Percentiles rank a stretch among this genome's conserved stretches.
Conservation (phyloP, 2,113 vertebrate genomes). For the Lipotes vexillifer region DNA sequence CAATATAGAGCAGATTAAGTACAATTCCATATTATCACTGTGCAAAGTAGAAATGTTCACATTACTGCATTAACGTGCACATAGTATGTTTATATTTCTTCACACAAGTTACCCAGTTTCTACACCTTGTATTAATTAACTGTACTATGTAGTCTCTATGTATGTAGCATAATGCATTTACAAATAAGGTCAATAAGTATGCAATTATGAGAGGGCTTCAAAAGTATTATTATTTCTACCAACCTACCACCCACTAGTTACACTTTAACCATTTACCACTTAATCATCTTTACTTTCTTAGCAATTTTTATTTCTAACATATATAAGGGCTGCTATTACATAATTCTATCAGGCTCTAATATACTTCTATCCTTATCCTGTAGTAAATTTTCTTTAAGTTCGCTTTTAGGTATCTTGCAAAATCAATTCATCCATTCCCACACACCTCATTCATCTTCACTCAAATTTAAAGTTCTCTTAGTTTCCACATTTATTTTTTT, state of each 20-base stretch:
- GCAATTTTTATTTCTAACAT: neutral
- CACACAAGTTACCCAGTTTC: neutral
- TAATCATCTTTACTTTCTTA: neutral
- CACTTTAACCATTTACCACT: neutral
- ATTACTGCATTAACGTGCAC: neutral
- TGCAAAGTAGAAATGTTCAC: neutral
- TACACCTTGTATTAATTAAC: neutral
- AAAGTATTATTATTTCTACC: neutral
- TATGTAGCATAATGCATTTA: neutral
- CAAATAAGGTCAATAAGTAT: neutral
- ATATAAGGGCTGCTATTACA: neutral
- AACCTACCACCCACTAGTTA: neutral
- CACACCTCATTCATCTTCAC: neutral
- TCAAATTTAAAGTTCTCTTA: neutral
- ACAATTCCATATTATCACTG: neutral
- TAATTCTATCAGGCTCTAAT: neutral
- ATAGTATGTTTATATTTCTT: neutral
- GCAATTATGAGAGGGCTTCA: neutral
- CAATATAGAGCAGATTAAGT: neutral
- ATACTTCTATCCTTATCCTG: neutral
- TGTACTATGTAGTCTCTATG: neutral
- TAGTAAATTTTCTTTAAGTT: neutral
- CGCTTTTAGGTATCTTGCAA: neutral
- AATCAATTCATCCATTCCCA: neutral
- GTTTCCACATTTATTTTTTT: neutral